Percentiles rank a stretch among this genome's conserved stretches.
Conservation (phyloP, 2,113 vertebrate species). For the Thalassarche chlororhynchos region DNA sequence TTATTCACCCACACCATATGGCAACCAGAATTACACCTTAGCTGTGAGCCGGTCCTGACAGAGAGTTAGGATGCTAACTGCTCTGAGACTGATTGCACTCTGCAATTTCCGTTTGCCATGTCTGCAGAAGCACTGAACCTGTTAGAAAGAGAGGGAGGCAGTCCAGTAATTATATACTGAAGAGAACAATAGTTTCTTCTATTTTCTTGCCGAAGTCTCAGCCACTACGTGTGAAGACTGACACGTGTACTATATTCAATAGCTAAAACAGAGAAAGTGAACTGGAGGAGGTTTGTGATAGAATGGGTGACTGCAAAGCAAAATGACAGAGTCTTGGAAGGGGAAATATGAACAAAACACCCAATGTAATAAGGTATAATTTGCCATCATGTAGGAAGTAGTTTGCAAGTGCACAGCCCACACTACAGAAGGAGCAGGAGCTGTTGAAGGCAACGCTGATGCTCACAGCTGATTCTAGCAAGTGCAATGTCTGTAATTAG, state of each 20-base stretch:
- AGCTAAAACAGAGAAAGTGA: neutral
- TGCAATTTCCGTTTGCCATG: neutral
- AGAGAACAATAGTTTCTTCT: neutral
- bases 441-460: neutral
- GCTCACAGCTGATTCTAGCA: neutral
- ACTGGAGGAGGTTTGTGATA: neutral
- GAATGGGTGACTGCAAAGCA: neutral
- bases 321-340: neutral
- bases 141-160: neutral
- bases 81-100: neutral
- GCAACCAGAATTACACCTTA: neutral
- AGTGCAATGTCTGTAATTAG: neutral
- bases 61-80: neutral
- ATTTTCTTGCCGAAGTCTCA: neutral
- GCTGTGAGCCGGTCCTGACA: neutral
- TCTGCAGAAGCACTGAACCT: neutral
- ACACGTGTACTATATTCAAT: neutral
- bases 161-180: neutral
- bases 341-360: neutral
- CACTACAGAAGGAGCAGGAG: neutral
- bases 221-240: neutral
- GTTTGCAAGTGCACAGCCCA: neutral
- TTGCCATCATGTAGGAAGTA: neutral
- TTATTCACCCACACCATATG: neutral
- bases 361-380: neutral